Evolutionary conservation across 1,140 invertebrate genomes (phyloP).

Genomic region (Leptoteleia sp.): DNA sequence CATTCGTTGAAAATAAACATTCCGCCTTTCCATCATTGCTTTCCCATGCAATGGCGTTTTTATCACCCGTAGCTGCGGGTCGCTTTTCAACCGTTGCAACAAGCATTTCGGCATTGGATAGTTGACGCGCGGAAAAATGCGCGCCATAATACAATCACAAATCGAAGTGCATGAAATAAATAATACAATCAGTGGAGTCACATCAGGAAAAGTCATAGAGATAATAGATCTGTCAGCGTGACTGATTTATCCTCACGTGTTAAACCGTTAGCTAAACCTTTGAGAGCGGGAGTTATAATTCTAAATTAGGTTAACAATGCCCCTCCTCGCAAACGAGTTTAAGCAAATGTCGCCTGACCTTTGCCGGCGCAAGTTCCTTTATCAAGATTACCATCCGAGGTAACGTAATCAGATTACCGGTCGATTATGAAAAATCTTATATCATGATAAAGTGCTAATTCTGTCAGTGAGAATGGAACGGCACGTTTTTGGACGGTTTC

Average conservation of each 20-base stretch:
- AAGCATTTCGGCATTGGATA: constrained; percentile 7
- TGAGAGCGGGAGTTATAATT: constrained; percentile 28
- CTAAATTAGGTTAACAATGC: constrained; percentile 56
- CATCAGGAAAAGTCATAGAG: constrained; percentile 31
- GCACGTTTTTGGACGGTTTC: constrained; percentile 66
- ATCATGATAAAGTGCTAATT: constrained; percentile 52
- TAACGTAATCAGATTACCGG: constrained; percentile 41
- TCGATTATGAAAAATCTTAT: constrained; percentile 17
- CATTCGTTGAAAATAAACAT: constrained; percentile 22
- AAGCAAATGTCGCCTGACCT: constrained; percentile 35
- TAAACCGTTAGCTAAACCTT: constrained; percentile 47
- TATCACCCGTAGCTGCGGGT: constrained; percentile 1
- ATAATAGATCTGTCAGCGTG: constrained; percentile 54
- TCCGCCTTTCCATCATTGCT: constrained; percentile 3
- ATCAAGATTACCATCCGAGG: constrained; percentile 19
- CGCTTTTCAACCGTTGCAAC: constrained; percentile 19
- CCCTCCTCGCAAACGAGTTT: constrained; percentile 20
- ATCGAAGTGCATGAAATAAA: constrained; percentile 50
- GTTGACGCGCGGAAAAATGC: constrained; percentile 9
- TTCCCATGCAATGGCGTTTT: constrained; percentile 2
- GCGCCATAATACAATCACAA: constrained; percentile 8
- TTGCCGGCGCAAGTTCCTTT: constrained; percentile 14
- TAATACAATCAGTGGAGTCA: constrained; percentile 38
- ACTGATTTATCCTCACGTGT: constrained; percentile 49
- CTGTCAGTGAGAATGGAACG: constrained; percentile 25